phyloP scores from a whole-genome alignment of 2,888 invertebrate genomes.

The Conchocele bisecta region DNA sequence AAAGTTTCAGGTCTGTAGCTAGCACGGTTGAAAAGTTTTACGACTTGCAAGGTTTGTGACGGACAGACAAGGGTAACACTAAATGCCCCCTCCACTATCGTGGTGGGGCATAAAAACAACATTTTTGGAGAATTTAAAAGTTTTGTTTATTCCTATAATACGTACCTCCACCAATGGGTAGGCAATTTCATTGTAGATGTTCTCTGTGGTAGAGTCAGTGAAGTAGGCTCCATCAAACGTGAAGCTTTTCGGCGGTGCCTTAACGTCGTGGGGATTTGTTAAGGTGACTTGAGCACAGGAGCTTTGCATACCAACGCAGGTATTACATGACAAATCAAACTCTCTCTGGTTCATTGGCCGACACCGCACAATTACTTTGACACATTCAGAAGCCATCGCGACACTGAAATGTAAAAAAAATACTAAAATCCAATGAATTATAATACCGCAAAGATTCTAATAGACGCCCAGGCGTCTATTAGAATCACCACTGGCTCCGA shows the following conservation, averaged over 20 bases:
- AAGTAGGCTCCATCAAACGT: constrained; percentile 94
- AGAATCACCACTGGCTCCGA: not conserved
- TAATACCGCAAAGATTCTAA: no score
- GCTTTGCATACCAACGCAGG: constrained; percentile 84
- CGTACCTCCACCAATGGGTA: constrained; percentile 91
- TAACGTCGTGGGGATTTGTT: constrained; percentile 74
- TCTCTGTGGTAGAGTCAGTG: constrained; percentile 90
- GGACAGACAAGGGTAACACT: no score
- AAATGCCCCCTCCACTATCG: no score
- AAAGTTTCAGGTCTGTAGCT: no score
- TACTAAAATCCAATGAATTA: no score
- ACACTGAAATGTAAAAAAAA: not conserved
- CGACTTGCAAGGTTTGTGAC: no score
- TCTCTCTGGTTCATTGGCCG: constrained; percentile 93
- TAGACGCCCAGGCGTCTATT: no score
- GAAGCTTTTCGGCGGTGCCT: constrained; percentile 84
- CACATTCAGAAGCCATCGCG: constrained; percentile 85
- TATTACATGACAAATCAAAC: constrained; percentile 87
- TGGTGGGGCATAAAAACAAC: no score
- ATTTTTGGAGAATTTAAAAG: no score
- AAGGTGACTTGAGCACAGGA: constrained; percentile 86
- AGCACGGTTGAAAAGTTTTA: no score
- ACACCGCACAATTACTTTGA: constrained; percentile 93
- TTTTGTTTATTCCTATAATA: constrained; percentile 7
- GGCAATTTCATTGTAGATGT: constrained; percentile 93